Evolutionary conservation across 2,113 vertebrate species (phyloP).

Genomic region (Meleagris gallopavo): DNA sequence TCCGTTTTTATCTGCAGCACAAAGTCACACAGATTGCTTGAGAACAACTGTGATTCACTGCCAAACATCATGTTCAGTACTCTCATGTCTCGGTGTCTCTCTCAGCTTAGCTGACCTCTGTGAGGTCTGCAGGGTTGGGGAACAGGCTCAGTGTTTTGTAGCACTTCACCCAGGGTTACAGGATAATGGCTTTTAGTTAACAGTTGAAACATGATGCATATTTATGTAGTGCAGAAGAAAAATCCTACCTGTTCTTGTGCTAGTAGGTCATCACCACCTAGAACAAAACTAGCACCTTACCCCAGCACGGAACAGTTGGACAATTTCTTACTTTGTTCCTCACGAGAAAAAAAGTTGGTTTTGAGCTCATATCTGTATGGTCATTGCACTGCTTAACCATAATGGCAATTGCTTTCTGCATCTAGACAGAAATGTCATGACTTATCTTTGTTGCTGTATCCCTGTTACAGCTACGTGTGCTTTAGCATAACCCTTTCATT

Average conservation of each 20-base stretch:
- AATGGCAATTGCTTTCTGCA: not conserved
- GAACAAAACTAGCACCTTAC: not conserved
- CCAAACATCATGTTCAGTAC: fast-evolving
- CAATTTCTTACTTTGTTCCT: not conserved
- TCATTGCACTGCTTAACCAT: not conserved
- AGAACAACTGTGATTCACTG: not conserved
- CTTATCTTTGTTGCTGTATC: not conserved
- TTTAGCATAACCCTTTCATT: not conserved
- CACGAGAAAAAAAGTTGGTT: not conserved
- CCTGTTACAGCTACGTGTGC: not conserved
- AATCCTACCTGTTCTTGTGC: not conserved
- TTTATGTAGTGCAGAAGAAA: not conserved
- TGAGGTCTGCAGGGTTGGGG: not conserved
- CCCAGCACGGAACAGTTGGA: fast-evolving
- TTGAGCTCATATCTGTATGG: not conserved
- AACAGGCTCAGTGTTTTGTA: not conserved
- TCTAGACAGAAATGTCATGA: not conserved
- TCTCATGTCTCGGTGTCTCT: not conserved
- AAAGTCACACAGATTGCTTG: not conserved
- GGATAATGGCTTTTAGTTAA: not conserved
- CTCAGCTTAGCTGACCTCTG: not conserved
- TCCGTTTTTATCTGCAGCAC: not conserved
- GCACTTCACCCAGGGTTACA: not conserved
- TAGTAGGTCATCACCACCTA: not conserved
- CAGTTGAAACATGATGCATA: not conserved